Evolutionary conservation across 1,140 invertebrate genomes (phyloP).

Genomic region (Drosophila malerkotliana): DNA sequence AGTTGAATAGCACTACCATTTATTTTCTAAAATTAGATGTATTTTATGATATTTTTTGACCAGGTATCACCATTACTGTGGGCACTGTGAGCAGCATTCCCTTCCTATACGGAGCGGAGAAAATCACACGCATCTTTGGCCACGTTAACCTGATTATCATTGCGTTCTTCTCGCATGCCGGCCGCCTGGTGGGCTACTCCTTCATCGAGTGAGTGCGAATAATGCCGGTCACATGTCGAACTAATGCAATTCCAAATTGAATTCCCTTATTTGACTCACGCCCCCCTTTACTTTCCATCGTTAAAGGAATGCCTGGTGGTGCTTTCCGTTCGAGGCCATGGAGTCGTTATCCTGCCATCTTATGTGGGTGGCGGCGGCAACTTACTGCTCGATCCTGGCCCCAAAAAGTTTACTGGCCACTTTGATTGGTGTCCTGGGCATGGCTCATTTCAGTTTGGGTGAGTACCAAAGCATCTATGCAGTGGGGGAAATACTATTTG

Average conservation of each 20-base stretch:
- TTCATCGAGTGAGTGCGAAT: constrained; percentile 89
- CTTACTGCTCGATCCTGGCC: constrained; percentile 91
- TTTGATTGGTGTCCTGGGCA: constrained; percentile 91
- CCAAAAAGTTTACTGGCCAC: constrained; percentile 92
- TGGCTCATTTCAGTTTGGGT: constrained; percentile 93
- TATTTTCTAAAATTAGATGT: neutral
- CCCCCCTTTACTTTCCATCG: neutral
- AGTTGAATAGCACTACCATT: constrained; percentile 55
- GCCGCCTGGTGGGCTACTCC: constrained; percentile 91
- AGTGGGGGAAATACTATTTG: neutral
- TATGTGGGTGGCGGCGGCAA: constrained; percentile 95
- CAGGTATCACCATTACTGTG: constrained; percentile 91
- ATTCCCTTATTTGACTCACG: constrained; percentile 5
- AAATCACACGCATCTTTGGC: constrained; percentile 91
- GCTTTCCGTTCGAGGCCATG: constrained; percentile 93
- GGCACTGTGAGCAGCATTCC: constrained; percentile 91
- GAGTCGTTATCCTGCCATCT: constrained; percentile 93
- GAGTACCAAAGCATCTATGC: constrained; percentile 43
- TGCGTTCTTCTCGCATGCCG: constrained; percentile 92
- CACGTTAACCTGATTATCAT: constrained; percentile 92
- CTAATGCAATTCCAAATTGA: constrained; percentile 58
- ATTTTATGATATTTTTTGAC: neutral
- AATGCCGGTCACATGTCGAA: constrained; percentile 30
- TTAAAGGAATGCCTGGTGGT: constrained; percentile 91
- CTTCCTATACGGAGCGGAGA: constrained; percentile 91